phyloP scores from a whole-genome alignment of 1,140 invertebrate genomes.

The Daktulosphaira vitifoliae region DNA sequence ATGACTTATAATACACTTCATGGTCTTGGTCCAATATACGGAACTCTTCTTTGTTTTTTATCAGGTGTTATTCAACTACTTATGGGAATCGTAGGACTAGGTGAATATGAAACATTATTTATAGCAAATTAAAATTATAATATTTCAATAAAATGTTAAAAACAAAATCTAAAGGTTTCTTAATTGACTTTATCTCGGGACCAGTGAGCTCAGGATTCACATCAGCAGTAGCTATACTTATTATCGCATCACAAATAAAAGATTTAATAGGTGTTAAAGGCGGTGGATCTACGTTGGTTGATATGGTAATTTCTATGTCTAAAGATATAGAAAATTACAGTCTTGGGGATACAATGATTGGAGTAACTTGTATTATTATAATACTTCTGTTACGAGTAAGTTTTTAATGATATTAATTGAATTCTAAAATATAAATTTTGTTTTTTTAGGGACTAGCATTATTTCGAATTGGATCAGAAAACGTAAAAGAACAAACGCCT shows the following conservation, averaged over 20 bases:
- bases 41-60: slow-evolving; percentile 70
- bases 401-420: too few species aligned
- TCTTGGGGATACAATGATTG: slow-evolving; percentile 59
- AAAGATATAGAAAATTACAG: slow-evolving; percentile 53
- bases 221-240: slow-evolving; percentile 86
- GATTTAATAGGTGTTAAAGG: slow-evolving; percentile 70
- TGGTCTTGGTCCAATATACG: slow-evolving; percentile 55
- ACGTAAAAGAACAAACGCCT: slow-evolving; percentile 45
- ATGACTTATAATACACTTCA: slow-evolving; percentile 67
- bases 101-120: too few species aligned
- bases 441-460: slow-evolving; percentile 46
- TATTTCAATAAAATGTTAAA: too few species aligned
- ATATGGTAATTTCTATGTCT: slow-evolving; percentile 60
- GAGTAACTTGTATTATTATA: slow-evolving; percentile 58
- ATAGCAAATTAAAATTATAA: slow-evolving; percentile 3
- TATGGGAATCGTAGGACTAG: slow-evolving; percentile 79
- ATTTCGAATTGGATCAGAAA: slow-evolving; percentile 48
- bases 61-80: slow-evolving; percentile 68
- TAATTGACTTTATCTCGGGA: slow-evolving; percentile 87
- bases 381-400: slow-evolving; percentile 60
- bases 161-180: slow-evolving; percentile 73
- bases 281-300: slow-evolving; percentile 61
- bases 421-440: too few species aligned
- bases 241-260: slow-evolving; percentile 80
- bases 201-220: slow-evolving; percentile 92